Conservation (phyloP, 2,888 invertebrate species). For the Idaea biselata region DNA sequence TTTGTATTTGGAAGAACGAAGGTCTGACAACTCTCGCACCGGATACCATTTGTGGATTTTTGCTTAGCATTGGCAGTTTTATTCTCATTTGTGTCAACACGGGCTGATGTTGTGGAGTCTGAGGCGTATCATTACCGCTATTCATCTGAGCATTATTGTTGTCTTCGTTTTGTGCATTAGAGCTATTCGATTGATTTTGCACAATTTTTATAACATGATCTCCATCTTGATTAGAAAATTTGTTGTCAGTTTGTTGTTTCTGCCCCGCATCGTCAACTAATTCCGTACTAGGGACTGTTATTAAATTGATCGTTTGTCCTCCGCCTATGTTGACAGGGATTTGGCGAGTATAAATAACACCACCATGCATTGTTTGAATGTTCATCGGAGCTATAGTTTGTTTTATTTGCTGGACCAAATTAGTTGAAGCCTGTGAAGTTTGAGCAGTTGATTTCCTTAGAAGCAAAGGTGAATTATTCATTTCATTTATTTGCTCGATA, state of each 20-base stretch:
- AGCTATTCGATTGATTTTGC: slow-evolving; percentile 50
- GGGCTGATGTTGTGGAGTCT: slow-evolving; percentile 57
- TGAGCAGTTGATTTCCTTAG: slow-evolving; percentile 53
- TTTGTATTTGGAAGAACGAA: slow-evolving; percentile 81
- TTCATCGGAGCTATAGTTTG: slow-evolving; percentile 78
- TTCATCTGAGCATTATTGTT: slow-evolving; percentile 52
- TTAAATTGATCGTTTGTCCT: slow-evolving; percentile 81
- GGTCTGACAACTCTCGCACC: slow-evolving; percentile 79
- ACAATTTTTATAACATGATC: slow-evolving; percentile 75
- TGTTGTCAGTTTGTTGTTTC: slow-evolving; percentile 57
- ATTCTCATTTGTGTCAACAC: slow-evolving; percentile 79
- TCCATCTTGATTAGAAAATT: slow-evolving; percentile 54
- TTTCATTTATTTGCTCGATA: slow-evolving; percentile 61
- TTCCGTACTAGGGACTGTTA: slow-evolving; percentile 76
- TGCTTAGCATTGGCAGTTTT: slow-evolving; percentile 75
- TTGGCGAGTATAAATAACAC: slow-evolving; percentile 87
- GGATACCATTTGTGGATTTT: slow-evolving; percentile 78
- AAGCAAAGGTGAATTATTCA: slow-evolving; percentile 64
- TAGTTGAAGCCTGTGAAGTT: slow-evolving; percentile 56
- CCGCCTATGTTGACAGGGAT: slow-evolving; percentile 82
- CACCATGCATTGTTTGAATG: slow-evolving; percentile 83
- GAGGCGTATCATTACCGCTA: slow-evolving; percentile 48
- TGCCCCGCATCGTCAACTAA: slow-evolving; percentile 62
- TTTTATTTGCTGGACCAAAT: slow-evolving; percentile 72
- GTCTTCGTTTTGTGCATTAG: slow-evolving; percentile 51